A percentile compares a stretch with the other conserved stretches of the same genome.
phyloP scores from a whole-genome alignment of 2,888 invertebrate genomes.

The Lithophane socia region DNA sequence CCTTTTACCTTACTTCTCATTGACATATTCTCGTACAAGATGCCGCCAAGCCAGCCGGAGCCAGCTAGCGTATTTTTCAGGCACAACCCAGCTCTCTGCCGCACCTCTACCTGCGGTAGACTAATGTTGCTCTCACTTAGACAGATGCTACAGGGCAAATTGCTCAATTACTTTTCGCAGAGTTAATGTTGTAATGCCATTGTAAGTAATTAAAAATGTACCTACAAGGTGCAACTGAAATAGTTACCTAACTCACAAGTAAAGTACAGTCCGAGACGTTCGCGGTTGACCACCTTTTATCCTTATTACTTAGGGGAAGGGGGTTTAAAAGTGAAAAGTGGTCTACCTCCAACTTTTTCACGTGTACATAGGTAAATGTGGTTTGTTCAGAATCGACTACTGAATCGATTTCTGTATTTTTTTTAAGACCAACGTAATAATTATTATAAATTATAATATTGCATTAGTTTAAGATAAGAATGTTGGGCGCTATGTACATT shows the following conservation, averaged over 20 bases:
- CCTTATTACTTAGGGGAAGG: neutral
- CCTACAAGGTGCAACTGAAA: no score
- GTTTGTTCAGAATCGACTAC: neutral
- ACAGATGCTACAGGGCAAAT: constrained; percentile 4
- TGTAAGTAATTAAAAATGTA: neutral
- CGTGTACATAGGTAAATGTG: neutral
- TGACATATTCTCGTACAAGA: constrained; percentile 8
- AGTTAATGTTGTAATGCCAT: neutral
- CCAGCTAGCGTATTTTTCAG: constrained; percentile 18
- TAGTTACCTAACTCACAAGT: neutral
- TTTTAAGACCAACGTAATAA: neutral
- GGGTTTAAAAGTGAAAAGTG: neutral
- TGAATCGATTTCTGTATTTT: neutral
- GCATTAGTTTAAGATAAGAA: neutral
- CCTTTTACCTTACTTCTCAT: neutral
- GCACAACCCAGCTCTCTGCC: neutral
- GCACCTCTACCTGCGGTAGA: constrained; percentile 9
- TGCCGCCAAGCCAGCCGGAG: neutral
- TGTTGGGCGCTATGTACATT: neutral
- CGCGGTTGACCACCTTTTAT: neutral
- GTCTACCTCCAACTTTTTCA: neutral
- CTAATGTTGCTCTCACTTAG: constrained; percentile 29
- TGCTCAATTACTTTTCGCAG: constrained; percentile 15
- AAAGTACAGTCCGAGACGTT: neutral
- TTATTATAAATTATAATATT: neutral